Percentiles rank a stretch among this genome's conserved stretches.
These are phyloP conservation scores for Zaprionus ghesquierei DNA, from an alignment of 1,140 invertebrate species.

Conservation along the genomic window DNA sequence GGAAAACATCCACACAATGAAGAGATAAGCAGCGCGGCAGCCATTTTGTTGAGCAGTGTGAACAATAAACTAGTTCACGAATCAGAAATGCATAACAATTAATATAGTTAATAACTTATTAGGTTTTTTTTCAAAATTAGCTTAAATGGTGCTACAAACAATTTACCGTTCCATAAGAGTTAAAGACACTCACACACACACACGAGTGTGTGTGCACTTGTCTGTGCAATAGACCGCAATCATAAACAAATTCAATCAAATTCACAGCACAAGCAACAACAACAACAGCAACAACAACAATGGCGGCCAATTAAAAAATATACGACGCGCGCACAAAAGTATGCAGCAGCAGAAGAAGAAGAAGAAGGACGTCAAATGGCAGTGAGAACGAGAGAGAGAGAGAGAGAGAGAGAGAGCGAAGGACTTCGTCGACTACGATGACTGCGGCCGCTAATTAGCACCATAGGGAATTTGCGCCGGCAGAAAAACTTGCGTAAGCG, in stretches of 20 bases:
- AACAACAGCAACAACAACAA: conserved; percentile 28
- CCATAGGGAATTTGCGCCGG: conserved; percentile 75
- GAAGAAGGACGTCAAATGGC: conserved; percentile 51
- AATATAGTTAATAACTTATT: neutral
- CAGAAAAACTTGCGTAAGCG: conserved; percentile 68
- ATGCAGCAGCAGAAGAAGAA: no score
- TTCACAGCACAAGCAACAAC: conserved; percentile 23
- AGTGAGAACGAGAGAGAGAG: no score
- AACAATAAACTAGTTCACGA: neutral
- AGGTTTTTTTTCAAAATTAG: neutral
- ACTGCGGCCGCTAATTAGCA: conserved; percentile 69
- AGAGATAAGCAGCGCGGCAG: neutral
- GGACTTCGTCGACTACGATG: conserved; percentile 37
- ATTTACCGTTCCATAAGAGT: neutral
- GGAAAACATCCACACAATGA: conserved; percentile 38
- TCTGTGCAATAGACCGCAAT: conserved; percentile 16
- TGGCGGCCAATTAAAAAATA: conserved; percentile 75
- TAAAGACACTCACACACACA: neutral
- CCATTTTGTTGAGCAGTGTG: neutral
- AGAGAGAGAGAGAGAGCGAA: no score
- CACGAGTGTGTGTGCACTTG: neutral
- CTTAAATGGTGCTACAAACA: neutral
- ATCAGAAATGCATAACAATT: neutral
- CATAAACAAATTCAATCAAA: conserved; percentile 47
- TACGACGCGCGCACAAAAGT: conserved; percentile 57